Percentiles rank a stretch among this genome's conserved stretches.
Conservation (phyloP, 2,888 invertebrate species). For the Meteorus cinctellus region DNA sequence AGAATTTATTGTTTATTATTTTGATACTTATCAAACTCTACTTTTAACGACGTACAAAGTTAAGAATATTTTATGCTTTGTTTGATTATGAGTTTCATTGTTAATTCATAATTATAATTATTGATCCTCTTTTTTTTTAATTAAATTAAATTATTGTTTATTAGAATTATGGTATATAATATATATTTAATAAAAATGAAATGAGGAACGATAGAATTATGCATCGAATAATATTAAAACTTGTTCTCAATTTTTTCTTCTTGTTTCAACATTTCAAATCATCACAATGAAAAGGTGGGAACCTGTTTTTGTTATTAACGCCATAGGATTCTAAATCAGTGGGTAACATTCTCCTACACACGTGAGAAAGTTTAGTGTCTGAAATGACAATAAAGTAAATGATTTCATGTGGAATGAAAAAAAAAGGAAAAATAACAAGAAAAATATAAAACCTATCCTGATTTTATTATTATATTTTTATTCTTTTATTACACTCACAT, state of each 20-base stretch:
- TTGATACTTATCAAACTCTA: too few species aligned
- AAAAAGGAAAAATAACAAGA: background rate
- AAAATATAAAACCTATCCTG: constrained; percentile 6
- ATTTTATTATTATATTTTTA: background rate
- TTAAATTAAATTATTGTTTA: too few species aligned
- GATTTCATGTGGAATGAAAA: too few species aligned
- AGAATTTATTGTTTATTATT: too few species aligned
- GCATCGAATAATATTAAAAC: background rate
- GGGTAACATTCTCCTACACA: constrained; percentile 10
- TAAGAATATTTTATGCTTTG: too few species aligned
- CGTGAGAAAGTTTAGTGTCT: background rate
- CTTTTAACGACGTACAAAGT: too few species aligned
- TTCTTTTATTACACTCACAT: background rate
- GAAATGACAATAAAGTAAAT: background rate
- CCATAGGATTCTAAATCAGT: constrained; percentile 3
- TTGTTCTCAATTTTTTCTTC: background rate
- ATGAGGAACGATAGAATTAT: background rate
- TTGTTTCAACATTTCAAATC: background rate
- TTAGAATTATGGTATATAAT: too few species aligned
- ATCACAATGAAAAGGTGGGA: constrained; percentile 20
- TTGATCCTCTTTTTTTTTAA: too few species aligned
- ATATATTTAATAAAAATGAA: too few species aligned
- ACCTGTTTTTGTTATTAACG: constrained; percentile 29
- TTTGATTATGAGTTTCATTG: too few species aligned
- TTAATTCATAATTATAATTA: too few species aligned